Conservation (phyloP, 2,888 invertebrate genomes). For the Eupsilia transversa region DNA sequence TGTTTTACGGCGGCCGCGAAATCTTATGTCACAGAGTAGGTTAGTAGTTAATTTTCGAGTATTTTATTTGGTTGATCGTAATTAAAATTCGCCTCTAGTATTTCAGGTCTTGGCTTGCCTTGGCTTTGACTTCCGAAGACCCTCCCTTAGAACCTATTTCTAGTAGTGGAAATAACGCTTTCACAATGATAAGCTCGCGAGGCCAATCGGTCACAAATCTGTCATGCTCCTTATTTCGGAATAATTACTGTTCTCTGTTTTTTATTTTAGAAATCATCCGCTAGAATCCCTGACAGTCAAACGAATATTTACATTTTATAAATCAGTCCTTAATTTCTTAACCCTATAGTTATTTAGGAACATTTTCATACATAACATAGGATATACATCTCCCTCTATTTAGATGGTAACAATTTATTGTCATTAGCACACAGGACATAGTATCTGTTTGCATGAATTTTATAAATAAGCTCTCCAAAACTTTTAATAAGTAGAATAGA, state of each 20-base stretch:
- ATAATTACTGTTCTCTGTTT: not conserved
- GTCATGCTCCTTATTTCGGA: not conserved
- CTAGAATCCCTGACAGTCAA: not conserved
- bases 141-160: not conserved
- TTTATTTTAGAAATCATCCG: not conserved
- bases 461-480: no score
- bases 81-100: not conserved
- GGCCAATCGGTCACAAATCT: not conserved
- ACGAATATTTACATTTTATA: not conserved
- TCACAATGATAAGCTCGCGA: not conserved
- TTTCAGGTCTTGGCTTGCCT: not conserved
- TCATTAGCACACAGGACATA: not conserved
- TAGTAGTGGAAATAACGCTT: not conserved
- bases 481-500: conserved; percentile 17
- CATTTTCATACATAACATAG: no score
- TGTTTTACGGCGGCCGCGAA: conserved; percentile 66
- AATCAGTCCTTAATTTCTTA: not conserved
- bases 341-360: no score
- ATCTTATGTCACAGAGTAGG: conserved; percentile 60
- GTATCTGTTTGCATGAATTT: not conserved
- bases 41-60: not conserved
- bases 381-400: not conserved
- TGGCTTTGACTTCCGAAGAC: not conserved
- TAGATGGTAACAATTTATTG: not conserved
- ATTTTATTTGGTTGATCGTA: not conserved